Percentiles rank a stretch among this genome's conserved stretches.
Conservation (phyloP, 1,140 invertebrate species). For the Hyles vespertilio region DNA sequence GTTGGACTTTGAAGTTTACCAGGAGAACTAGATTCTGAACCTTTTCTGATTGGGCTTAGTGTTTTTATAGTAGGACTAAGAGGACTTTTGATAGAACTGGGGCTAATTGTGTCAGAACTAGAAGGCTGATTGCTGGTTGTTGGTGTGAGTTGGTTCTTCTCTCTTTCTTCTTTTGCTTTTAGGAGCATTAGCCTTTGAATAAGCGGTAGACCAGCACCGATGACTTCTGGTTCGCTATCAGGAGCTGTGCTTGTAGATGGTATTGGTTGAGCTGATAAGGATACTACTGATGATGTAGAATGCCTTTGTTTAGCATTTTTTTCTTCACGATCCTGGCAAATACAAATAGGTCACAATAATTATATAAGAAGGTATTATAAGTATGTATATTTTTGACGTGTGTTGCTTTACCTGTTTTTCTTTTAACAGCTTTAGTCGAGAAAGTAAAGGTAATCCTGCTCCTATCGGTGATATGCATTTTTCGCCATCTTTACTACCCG, state of each 20-base stretch:
- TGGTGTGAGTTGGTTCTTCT: conserved; percentile 69
- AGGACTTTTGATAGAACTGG: conserved; percentile 71
- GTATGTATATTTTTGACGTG: background rate
- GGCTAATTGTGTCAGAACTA: conserved; percentile 71
- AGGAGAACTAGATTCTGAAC: conserved; percentile 68
- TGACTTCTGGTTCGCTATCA: conserved; percentile 76
- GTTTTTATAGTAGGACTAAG: conserved; percentile 72
- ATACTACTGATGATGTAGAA: conserved; percentile 61
- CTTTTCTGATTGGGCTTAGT: conserved; percentile 65
- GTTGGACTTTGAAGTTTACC: conserved; percentile 71
- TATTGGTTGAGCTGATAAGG: conserved; percentile 60
- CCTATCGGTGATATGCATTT: conserved; percentile 83
- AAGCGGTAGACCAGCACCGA: conserved; percentile 84
- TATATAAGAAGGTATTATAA: background rate
- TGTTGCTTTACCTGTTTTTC: conserved; percentile 84
- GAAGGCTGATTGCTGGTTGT: conserved; percentile 65
- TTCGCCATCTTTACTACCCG: conserved; percentile 73
- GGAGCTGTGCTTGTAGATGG: conserved; percentile 64
- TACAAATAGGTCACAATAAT: conserved; percentile 7
- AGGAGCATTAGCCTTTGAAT: conserved; percentile 86
- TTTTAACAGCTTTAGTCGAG: conserved; percentile 86
- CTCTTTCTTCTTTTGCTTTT: conserved; percentile 86
- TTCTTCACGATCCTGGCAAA: conserved; percentile 76
- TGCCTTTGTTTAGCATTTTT: conserved; percentile 70
- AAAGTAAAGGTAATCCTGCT: conserved; percentile 87